A percentile compares a stretch with the other conserved stretches of the same genome.
Conservation (phyloP, 1,140 invertebrate genomes). For the Nylanderia fulva region DNA sequence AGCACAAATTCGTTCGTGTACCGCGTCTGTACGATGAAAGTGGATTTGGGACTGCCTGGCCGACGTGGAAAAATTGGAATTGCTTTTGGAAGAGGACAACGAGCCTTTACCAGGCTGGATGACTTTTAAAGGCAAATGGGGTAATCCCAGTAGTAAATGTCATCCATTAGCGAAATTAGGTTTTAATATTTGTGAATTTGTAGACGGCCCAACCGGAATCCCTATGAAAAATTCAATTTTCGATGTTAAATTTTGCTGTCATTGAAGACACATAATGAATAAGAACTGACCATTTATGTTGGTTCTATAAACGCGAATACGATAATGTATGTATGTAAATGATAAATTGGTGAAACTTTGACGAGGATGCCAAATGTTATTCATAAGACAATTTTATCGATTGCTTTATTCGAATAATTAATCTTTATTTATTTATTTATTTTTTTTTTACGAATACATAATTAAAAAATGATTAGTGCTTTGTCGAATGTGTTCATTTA, state of each 20-base stretch:
- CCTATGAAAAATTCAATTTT: slow-evolving; percentile 87
- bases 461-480: slow-evolving; percentile 13
- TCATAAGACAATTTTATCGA: neutral
- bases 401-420: slow-evolving; percentile 26
- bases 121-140: slow-evolving; percentile 88
- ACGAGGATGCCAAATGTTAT: neutral
- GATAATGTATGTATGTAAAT: no score
- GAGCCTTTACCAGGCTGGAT: slow-evolving; percentile 86
- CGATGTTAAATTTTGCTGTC: slow-evolving; percentile 70
- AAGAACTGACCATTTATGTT: neutral
- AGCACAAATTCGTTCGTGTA: slow-evolving; percentile 87
- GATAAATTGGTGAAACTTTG: neutral
- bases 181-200: slow-evolving; percentile 87
- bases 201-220: slow-evolving; percentile 88
- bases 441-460: neutral
- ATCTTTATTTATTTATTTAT: no score
- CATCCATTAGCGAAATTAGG: slow-evolving; percentile 87
- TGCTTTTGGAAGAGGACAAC: slow-evolving; percentile 73
- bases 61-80: slow-evolving; percentile 88
- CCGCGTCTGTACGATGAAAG: slow-evolving; percentile 88
- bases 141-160: slow-evolving; percentile 88
- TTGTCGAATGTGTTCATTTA: slow-evolving; percentile 17
- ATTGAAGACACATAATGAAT: neutral
- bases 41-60: slow-evolving; percentile 88
- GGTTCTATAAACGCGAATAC: neutral